Base-by-base conservation (phyloP, 2,888 invertebrate species). In the Limulus polyphemus region DNA sequence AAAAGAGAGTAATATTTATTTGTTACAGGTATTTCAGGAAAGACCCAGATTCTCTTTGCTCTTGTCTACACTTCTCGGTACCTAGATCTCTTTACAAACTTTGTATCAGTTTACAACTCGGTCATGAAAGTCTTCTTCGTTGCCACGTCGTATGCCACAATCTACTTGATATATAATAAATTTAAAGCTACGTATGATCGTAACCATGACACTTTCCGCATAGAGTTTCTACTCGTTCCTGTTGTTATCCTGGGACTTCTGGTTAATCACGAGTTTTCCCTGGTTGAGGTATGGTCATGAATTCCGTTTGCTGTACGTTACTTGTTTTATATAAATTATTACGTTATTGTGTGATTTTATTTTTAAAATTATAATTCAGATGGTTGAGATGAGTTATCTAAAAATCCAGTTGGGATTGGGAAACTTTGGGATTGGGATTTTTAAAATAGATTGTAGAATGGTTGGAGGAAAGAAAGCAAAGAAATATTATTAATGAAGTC, bases 181-280 rank as follows among this genome's bases (percentile, higher is more conserved):
- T 98, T 98, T 80, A 92, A 90, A 81, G 93, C 95, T 14, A 95
- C 95, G 10, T 95, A 95, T 75, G 95, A 97, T 75, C 89, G 89
- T 74, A 97, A 97, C 78, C 97, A 98, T 77, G 99, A 99, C 77
- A 95, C 97, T 14, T 98, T 99, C 81, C 85, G 98, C 74, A 87
- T 98, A 75, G 97, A 98, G 77, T 97, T 99, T 76, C 79, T 99
- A 70, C 76, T 99, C 70, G 79, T 91, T 66, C 98, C 98, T 13
- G 84, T 89, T 66, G 83, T 87, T 67, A 80, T 92, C 56, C 79
- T 99, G 71, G 86, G 97, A 14, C 78, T 99, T 70, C 78, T 98
- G 68, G 87, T 99, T 74, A 97, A 98, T 78, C 94, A 98, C 77
- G 93, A 95, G 67, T 95, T 95, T 75, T 84, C 88, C 57, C 82